phyloP scores from a whole-genome alignment of 2,113 vertebrate genomes.

The Pseudorhombus dupliciocellatus region DNA sequence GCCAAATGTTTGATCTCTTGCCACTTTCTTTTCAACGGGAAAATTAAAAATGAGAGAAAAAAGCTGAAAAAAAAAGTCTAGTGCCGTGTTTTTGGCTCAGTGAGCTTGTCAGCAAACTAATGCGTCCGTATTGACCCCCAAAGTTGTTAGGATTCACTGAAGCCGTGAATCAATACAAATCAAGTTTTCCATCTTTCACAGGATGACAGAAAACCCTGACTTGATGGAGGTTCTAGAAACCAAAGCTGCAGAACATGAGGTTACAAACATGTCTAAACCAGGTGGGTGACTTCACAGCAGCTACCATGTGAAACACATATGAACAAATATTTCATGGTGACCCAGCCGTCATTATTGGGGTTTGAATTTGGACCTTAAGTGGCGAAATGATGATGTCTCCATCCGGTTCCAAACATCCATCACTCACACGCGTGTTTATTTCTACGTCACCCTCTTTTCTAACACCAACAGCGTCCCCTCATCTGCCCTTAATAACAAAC shows the following conservation, averaged over 20 bases:
- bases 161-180: background rate
- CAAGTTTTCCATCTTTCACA: background rate
- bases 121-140: background rate
- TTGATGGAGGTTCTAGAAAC: background rate
- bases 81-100: background rate
- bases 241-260: too few species aligned
- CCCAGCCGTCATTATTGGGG: background rate
- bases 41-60: background rate
- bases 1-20: constrained; percentile 32
- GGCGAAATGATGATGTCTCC: background rate
- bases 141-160: background rate
- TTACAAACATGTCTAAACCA: too few species aligned
- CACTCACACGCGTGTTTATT: background rate
- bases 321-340: background rate
- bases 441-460: constrained; percentile 5
- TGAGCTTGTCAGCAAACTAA: background rate
- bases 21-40: constrained; percentile 5
- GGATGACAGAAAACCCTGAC: constrained; percentile 11
- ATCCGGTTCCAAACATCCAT: constrained; percentile 1
- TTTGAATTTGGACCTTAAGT: constrained; percentile 11
- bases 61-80: background rate
- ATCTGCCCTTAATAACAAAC: background rate
- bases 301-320: background rate
- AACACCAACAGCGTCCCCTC: constrained; percentile 3
- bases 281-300: too few species aligned